phyloP scores from a whole-genome alignment of 2,888 invertebrate genomes.

The Eristalis pertinax region DNA sequence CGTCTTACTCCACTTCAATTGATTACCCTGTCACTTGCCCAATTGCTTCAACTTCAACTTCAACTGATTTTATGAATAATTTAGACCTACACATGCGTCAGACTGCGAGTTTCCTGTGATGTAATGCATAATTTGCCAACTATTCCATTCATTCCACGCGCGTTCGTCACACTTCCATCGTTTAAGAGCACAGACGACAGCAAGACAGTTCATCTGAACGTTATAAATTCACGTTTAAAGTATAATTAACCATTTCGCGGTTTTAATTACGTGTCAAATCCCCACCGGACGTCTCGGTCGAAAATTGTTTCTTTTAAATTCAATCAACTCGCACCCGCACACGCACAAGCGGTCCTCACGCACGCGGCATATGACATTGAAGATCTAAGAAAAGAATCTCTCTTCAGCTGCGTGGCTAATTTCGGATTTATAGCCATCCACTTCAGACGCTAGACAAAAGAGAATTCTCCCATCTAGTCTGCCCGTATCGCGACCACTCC shows the following conservation, averaged over 20 bases:
- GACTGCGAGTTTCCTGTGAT: neutral
- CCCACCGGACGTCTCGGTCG: conserved; percentile 35
- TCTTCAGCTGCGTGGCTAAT: conserved; percentile 13
- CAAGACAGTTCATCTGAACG: neutral
- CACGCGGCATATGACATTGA: conserved; percentile 57
- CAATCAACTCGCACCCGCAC: conserved; percentile 53
- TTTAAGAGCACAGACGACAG: neutral
- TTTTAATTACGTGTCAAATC: conserved; percentile 24
- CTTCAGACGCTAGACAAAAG: conserved; percentile 11
- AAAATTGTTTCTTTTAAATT: conserved; percentile 25
- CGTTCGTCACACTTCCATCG: neutral
- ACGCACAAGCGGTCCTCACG: conserved; percentile 5
- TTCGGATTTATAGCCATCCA: conserved; percentile 12
- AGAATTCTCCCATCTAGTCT: neutral
- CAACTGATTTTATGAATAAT: neutral
- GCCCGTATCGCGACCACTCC: too few species aligned
- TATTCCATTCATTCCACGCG: neutral
- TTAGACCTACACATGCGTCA: neutral
- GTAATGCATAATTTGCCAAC: neutral
- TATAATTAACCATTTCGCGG: conserved; percentile 29
- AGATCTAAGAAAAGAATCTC: conserved; percentile 47
- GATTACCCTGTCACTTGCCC: neutral
- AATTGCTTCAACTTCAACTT: neutral
- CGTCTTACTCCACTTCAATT: neutral
- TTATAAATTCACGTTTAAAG: conserved; percentile 4